Conservation (phyloP, 2,888 invertebrate genomes). For the Eurois occulta region DNA sequence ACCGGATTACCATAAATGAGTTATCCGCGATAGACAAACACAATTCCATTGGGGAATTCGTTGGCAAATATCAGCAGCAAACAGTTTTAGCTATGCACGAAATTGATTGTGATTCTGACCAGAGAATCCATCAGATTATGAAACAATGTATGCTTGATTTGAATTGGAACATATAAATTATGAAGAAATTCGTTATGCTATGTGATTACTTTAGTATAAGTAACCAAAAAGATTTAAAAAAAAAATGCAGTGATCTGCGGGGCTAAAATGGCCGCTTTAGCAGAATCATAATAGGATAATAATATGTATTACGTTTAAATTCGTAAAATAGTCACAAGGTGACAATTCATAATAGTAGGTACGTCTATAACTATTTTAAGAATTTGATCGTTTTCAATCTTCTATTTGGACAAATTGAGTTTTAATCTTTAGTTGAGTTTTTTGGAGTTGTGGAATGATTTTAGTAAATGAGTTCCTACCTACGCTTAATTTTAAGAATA, state of each 20-base stretch:
- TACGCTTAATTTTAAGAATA: too few species aligned
- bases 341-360: too few species aligned
- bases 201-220: background rate
- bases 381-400: background rate
- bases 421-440: background rate
- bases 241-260: too few species aligned
- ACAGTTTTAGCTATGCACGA: conserved; percentile 41
- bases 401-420: background rate
- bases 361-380: too few species aligned
- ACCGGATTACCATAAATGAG: conserved; percentile 50
- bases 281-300: too few species aligned
- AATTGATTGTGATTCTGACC: conserved; percentile 44
- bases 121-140: conserved; percentile 10
- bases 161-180: background rate
- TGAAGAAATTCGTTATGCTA: background rate
- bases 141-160: background rate
- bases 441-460: background rate
- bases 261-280: too few species aligned
- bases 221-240: too few species aligned
- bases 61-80: conserved; percentile 50
- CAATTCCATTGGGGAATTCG: conserved; percentile 53
- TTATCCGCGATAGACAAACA: conserved; percentile 49
- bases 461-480: too few species aligned
- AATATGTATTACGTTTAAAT: too few species aligned
- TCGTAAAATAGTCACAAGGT: too few species aligned